Conservation (phyloP, 1,140 invertebrate species). For the Matsumurasca onukii region DNA sequence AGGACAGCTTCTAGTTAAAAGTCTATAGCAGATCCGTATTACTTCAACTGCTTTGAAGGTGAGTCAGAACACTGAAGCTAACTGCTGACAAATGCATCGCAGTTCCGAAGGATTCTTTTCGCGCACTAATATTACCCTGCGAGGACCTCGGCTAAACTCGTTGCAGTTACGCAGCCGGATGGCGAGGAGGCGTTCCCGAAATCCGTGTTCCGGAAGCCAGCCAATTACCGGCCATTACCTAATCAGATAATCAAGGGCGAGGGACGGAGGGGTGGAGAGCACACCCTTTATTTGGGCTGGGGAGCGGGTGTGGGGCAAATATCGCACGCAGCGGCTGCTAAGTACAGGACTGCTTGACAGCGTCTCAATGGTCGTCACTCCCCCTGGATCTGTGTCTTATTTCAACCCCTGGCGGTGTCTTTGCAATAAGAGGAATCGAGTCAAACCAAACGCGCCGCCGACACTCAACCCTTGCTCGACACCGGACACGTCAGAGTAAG, state of each 20-base stretch:
- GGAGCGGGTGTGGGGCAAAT: too few relatives aligned
- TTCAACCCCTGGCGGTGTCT: conserved; percentile 5
- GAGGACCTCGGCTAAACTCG: too few relatives aligned
- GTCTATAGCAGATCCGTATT: too few relatives aligned
- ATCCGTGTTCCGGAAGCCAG: neutral
- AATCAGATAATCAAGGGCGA: conserved; percentile 8
- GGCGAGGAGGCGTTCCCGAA: neutral
- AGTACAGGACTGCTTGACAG: conserved; percentile 13
- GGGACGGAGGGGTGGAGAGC: too few relatives aligned
- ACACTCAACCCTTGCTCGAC: too few relatives aligned
- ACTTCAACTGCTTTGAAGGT: too few relatives aligned
- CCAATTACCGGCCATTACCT: conserved; percentile 14
- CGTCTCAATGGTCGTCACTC: conserved; percentile 1
- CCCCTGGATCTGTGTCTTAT: neutral
- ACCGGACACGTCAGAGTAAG: too few relatives aligned
- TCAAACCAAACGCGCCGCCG: neutral
- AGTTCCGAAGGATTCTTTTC: too few relatives aligned
- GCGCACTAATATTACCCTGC: too few relatives aligned
- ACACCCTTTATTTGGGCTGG: conserved; percentile 8
- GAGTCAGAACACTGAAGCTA: too few relatives aligned
- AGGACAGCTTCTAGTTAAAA: too few relatives aligned
- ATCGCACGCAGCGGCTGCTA: conserved; percentile 5
- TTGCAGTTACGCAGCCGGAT: neutral
- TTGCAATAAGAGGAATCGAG: neutral
- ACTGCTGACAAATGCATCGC: too few relatives aligned